Conservation (phyloP, 2,888 invertebrate genomes). For the Tenthredo amoena region DNA sequence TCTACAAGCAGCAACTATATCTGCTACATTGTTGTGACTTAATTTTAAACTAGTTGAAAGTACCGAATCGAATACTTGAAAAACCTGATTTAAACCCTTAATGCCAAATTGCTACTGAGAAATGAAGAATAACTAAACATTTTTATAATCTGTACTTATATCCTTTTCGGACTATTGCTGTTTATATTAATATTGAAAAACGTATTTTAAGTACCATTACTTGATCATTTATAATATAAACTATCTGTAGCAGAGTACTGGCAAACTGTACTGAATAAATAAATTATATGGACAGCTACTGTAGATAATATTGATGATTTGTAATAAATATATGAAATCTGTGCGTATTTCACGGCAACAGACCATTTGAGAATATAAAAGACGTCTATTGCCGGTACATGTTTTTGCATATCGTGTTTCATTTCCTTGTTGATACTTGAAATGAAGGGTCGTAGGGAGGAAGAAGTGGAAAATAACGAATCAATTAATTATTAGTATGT, state of each 20-base stretch:
- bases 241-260: background rate
- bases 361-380: conserved; percentile 15
- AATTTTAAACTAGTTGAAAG: background rate
- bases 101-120: background rate
- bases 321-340: background rate
- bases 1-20: background rate
- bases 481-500: too few species aligned
- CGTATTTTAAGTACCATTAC: background rate
- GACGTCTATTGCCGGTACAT: background rate
- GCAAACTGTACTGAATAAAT: background rate
- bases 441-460: too few species aligned
- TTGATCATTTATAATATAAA: background rate
- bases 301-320: background rate
- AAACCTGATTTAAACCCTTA: background rate
- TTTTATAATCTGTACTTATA: background rate
- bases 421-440: background rate
- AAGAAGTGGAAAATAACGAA: too few species aligned
- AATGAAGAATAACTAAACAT: background rate
- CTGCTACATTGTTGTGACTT: background rate
- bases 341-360: background rate
- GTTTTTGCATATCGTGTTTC: background rate
- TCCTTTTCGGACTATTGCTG: background rate
- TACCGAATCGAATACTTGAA: background rate
- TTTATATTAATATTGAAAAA: background rate
- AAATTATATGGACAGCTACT: background rate